These are phyloP conservation scores for Peribatodes rhomboidaria DNA, from an alignment of 2,888 invertebrate genomes.

Conservation along the genomic window DNA sequence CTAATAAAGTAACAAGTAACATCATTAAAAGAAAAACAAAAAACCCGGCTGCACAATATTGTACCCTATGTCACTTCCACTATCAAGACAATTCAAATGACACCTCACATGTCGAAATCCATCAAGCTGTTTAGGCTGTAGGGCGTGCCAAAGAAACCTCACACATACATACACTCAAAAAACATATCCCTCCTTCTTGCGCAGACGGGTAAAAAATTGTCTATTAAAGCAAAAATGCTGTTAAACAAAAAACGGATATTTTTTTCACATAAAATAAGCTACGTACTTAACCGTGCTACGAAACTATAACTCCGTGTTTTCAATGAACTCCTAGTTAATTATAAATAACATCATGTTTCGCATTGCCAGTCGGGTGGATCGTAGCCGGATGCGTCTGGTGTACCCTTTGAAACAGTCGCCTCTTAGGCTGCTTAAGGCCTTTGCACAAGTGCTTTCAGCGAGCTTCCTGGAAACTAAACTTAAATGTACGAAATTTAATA, in stretches of 20 bases:
- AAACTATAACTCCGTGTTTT: conserved; percentile 1
- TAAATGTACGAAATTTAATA: conserved; percentile 23
- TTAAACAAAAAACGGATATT: neutral
- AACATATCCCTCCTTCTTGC: no score
- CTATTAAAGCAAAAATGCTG: neutral
- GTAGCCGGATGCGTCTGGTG: conserved; percentile 52
- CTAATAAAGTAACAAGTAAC: neutral
- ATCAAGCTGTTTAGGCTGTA: no score
- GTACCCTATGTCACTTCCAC: no score
- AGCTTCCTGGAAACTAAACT: conserved; percentile 19
- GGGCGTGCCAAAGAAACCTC: no score
- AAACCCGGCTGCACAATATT: no score
- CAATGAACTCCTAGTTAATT: conserved; percentile 48
- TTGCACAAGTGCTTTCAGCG: conserved; percentile 23
- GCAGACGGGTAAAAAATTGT: no score
- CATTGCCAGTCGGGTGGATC: conserved; percentile 44
- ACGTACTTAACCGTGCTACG: neutral
- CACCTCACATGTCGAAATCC: no score
- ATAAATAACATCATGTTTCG: conserved; percentile 56
- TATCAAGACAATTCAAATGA: no score
- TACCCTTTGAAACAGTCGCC: conserved; percentile 25
- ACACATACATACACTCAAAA: no score
- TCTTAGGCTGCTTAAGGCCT: conserved; percentile 25
- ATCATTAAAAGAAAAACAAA: no score
- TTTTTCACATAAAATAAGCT: neutral